Evolutionary conservation across 1,140 invertebrate species (phyloP), one percentile per base, ranked within the genome.

Genomic region (Drosophila gunungcola): DNA sequence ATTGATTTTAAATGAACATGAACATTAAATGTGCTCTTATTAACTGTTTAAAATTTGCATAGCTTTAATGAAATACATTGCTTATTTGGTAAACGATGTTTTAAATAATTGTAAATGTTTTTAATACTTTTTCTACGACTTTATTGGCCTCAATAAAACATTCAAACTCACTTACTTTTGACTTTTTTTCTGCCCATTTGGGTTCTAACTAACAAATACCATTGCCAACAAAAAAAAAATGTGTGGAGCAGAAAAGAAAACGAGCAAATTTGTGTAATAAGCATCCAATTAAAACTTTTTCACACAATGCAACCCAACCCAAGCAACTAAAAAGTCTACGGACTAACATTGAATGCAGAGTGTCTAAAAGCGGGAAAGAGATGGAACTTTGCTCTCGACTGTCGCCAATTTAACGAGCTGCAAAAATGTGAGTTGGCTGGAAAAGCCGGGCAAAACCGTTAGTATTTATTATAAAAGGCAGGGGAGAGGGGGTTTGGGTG

Each of bases 221-320:
- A 39, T 39, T 51, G 12, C 38, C 5, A 16, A 29, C 29, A 13
- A 21, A 41, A 34, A 51, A 51, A 75, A 56, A 55, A 54, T 38
- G 38, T 46, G 27, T 29, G 56, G 21, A 38, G 13, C 38, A 56
- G 58, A 46, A 53, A 56, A 74, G 73, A 76, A 65, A 57, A 75
- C 60, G 73, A 65, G 65, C 69, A 88, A 82, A 88, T 82, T 76
- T 86, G 64, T 86, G 68, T 81, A 86, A 79, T 82, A 75, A 86
- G 83, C 83, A 88, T 88, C 82, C 82, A 86, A 86, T 86, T 86
- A 86, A 86, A 86, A 86, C 61, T 86, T 86, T 86, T 78, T 78
- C 69, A 78, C 79, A 88, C 83, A 86, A 88, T 74, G 73, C 58
- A 80, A 85, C 72, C 54, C 57, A 62, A 49, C 27, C 54, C 53